A percentile compares a stretch with the other conserved stretches of the same genome.
phyloP scores from a whole-genome alignment of 2,888 invertebrate species.

The Heliconius ismenius region DNA sequence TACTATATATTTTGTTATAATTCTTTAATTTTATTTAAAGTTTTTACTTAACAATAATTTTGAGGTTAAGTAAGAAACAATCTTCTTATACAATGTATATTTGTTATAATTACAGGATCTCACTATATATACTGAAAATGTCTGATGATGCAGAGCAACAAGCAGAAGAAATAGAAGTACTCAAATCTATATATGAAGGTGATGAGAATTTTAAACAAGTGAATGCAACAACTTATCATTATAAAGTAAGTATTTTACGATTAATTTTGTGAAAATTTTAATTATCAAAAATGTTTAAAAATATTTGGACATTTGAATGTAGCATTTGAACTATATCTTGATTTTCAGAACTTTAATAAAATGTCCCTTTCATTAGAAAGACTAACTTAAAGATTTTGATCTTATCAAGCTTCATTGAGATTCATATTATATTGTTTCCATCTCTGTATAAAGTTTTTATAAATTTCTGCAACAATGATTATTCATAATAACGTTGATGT shows the following conservation, averaged over 20 bases:
- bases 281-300: background rate
- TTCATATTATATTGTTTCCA: no score
- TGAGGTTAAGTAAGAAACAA: conserved; percentile 24
- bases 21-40: background rate
- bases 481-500: no score
- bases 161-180: conserved; percentile 93
- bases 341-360: background rate
- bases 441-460: no score
- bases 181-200: conserved; percentile 96
- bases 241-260: conserved; percentile 85
- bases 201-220: conserved; percentile 93
- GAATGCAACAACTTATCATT: conserved; percentile 90
- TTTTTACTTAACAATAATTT: background rate
- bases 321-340: background rate
- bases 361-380: background rate
- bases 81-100: background rate
- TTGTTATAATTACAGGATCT: conserved; percentile 33
- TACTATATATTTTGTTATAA: background rate
- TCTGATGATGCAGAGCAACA: conserved; percentile 85
- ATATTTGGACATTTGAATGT: background rate
- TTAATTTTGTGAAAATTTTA: background rate
- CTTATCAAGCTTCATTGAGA: no score
- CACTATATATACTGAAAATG: conserved; percentile 53
- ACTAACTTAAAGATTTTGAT: no score
- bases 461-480: no score